phyloP scores from a whole-genome alignment of 64 coral and sea anemone genomes.

The Stichodactyla helianthus region DNA sequence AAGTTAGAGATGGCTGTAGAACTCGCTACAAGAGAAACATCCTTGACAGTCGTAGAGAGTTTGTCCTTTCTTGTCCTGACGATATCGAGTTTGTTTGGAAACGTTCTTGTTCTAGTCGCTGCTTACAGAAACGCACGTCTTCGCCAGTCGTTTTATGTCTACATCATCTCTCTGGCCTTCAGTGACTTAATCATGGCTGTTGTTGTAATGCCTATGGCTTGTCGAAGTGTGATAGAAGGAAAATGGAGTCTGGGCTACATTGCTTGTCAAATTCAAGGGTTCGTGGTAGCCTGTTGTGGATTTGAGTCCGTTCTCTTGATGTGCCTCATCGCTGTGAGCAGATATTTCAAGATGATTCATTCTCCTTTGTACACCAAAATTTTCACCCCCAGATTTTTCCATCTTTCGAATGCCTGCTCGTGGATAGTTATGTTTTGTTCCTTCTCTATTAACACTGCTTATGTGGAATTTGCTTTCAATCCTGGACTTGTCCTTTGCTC shows the following conservation, averaged over 20 bases:
- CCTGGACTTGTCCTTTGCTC: neutral
- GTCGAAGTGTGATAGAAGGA: neutral
- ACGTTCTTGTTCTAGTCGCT: neutral
- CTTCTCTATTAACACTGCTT: neutral
- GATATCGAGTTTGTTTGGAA: neutral
- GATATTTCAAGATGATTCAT: conserved; percentile 3
- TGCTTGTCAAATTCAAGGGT: conserved; percentile 8
- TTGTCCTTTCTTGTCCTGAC: neutral
- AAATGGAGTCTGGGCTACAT: neutral
- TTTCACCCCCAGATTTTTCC: neutral
- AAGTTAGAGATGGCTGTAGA: neutral
- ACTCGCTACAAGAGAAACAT: neutral
- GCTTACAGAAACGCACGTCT: neutral
- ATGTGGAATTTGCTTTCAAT: neutral
- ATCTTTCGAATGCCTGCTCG: neutral
- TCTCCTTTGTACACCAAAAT: neutral
- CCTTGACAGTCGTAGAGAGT: neutral
- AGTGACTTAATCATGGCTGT: neutral
- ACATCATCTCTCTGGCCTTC: neutral
- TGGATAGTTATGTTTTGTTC: neutral
- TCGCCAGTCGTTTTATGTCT: neutral
- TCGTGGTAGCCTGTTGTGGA: neutral
- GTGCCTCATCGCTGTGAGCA: neutral
- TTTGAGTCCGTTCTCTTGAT: neutral
- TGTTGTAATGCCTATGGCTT: neutral